Base-by-base conservation (phyloP, 2,888 invertebrate genomes). In the Hylaea fasciaria region DNA sequence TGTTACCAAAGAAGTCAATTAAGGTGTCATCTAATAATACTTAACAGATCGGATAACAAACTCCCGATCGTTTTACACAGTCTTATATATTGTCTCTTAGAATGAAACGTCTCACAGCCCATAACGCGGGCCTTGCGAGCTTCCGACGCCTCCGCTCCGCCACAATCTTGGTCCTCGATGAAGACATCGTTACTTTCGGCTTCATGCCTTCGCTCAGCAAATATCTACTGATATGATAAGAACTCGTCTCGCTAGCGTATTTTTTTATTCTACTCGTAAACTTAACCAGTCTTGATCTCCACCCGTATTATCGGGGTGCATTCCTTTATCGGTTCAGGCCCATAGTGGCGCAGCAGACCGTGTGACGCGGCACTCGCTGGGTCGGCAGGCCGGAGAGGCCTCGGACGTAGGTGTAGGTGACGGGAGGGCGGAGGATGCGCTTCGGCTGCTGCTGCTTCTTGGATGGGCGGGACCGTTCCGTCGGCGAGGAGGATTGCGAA, bases 331-430 rank as follows among this genome's bases (percentile, higher is more conserved):
- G 90, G 76, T 91, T 84, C 29, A 90, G 81, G 37, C 91, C 90
- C 70, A 77, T 70, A 11, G 89, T 79, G 35, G 81, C 74, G 65
- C 83, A 81, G 74, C 76, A 84, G 7, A 90, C 89, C 47, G 85
- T 74, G 70, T 87, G 93, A 65, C 95, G 93, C 0, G 97, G 96
- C 17, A 97, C 95, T 76, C 97, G 93, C 80, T 96, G 96, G 0
- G 96, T 97, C 8, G 97, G 96, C 55, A 97, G 87, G 10, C 97
- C 97, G 9, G 96, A 96, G 66, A 96, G 93, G 46, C 97, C 97
- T 67, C 95, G 95, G 1, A 96, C 95, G 83, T 97, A 97, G 9
- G 96, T 96, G 83, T 97, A 96, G 0, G 95, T 94, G 11, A 96
- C 95, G 0, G 97, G 97, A 51, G 96, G 94, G 40, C 97, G 93